Percentiles rank a stretch among this genome's conserved stretches.
Evolutionary conservation across 2,888 invertebrate genomes (phyloP).

Genomic region (Cephus sareptanus): DNA sequence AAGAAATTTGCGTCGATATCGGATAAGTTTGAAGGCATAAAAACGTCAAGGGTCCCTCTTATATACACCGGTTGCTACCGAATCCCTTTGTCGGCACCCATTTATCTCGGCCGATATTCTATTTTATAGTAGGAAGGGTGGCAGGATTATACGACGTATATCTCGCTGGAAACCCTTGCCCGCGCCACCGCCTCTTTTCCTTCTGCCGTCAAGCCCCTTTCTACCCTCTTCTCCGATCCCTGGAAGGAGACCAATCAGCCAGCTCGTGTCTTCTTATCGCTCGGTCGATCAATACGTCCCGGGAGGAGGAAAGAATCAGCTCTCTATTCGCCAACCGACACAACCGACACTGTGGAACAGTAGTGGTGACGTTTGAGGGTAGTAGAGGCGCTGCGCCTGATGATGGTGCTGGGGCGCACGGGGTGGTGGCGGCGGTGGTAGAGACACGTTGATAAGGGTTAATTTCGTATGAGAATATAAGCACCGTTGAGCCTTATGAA

Average conservation of each 20-base stretch:
- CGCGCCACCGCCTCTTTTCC: conserved; percentile 3
- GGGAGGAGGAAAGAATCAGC: conserved; percentile 60
- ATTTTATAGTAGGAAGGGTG: conserved; percentile 21
- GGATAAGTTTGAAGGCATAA: conserved; percentile 5
- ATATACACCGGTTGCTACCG: conserved; percentile 19
- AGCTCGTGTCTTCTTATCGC: conserved; percentile 62
- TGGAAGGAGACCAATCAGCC: conserved; percentile 58
- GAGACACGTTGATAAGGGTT: conserved; percentile 66
- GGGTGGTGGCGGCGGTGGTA: conserved; percentile 24
- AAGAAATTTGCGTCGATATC: conserved; percentile 7
- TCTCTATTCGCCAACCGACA: conserved; percentile 52
- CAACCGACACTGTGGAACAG: conserved; percentile 26
- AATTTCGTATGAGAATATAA: conserved; percentile 65
- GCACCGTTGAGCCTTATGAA: conserved; percentile 52
- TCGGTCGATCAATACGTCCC: conserved; percentile 61
- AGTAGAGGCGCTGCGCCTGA: conserved; percentile 10
- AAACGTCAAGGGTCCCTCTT: conserved; percentile 3
- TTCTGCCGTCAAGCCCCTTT: not conserved
- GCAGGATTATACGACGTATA: conserved; percentile 25
- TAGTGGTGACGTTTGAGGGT: not conserved
- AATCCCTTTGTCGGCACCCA: conserved; percentile 23
- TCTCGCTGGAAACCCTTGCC: conserved; percentile 23
- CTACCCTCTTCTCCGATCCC: conserved; percentile 12
- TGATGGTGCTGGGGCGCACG: conserved; percentile 14
- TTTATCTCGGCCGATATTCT: conserved; percentile 22